Evolutionary conservation across 2,797 vertebrate species (phyloP).

Genomic region (Esox lucius): DNA sequence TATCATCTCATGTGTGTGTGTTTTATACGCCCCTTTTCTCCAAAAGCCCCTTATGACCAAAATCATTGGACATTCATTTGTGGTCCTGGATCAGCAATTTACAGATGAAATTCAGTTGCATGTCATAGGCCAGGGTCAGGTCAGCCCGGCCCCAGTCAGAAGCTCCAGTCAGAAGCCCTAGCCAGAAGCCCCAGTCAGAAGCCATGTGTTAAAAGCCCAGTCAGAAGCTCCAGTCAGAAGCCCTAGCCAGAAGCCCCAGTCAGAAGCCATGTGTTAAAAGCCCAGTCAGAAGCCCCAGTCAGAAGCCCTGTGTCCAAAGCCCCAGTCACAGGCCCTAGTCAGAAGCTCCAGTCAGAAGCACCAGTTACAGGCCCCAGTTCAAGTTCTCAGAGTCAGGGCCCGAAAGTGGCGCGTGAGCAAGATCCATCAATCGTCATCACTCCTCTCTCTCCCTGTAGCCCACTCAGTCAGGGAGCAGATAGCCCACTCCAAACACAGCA

Average conservation of each 20-base stretch:
- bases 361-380: constrained; percentile 15
- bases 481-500: constrained; percentile 44
- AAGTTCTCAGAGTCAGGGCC: constrained; percentile 13
- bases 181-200: no score
- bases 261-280: no score
- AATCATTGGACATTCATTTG: background rate
- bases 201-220: no score
- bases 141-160: background rate
- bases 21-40: no score
- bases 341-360: no score
- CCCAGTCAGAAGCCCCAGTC: no score
- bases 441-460: background rate
- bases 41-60: background rate
- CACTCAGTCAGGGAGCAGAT: constrained; percentile 37
- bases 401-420: constrained; percentile 25
- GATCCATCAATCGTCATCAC: constrained; percentile 61
- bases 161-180: no score
- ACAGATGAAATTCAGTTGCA: background rate
- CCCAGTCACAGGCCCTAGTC: background rate
- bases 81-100: constrained; percentile 7
- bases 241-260: no score
- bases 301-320: no score
- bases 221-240: no score
- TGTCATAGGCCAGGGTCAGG: no score
- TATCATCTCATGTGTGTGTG: no score